Percentiles rank a stretch among this genome's conserved stretches.
These are phyloP conservation scores for Neosilurus hyrtlii DNA, from an alignment of 2,797 vertebrate species.

Conservation along the genomic window DNA sequence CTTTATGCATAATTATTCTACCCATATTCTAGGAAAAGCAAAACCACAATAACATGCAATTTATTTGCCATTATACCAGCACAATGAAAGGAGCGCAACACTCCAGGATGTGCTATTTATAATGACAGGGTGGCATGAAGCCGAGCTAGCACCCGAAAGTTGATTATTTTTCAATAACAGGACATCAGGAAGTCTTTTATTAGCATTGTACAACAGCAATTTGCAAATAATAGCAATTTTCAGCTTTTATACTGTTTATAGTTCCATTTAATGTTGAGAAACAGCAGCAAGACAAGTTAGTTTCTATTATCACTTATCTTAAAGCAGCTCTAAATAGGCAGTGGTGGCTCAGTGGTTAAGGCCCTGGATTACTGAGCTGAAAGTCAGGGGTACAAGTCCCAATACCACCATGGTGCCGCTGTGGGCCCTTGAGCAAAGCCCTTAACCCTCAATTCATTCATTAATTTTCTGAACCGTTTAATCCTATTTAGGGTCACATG, in stretches of 20 bases:
- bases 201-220: not conserved
- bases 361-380: no score
- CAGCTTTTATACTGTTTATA: not conserved
- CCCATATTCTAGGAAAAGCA: not conserved
- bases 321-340: not conserved
- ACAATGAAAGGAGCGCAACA: not conserved
- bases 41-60: not conserved
- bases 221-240: not conserved
- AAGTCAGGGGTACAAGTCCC: no score
- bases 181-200: not conserved
- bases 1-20: not conserved
- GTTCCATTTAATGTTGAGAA: not conserved
- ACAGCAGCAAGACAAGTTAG: not conserved
- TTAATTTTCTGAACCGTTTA: no score
- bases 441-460: no score
- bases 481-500: no score
- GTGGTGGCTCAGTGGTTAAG: no score
- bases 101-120: not conserved
- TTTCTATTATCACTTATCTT: not conserved
- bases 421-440: no score
- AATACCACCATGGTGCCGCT: no score
- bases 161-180: not conserved
- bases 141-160: not conserved
- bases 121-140: not conserved
- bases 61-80: not conserved